Evolutionary conservation across 2,888 invertebrate genomes (phyloP).

Genomic region (Cerastis leucographa): DNA sequence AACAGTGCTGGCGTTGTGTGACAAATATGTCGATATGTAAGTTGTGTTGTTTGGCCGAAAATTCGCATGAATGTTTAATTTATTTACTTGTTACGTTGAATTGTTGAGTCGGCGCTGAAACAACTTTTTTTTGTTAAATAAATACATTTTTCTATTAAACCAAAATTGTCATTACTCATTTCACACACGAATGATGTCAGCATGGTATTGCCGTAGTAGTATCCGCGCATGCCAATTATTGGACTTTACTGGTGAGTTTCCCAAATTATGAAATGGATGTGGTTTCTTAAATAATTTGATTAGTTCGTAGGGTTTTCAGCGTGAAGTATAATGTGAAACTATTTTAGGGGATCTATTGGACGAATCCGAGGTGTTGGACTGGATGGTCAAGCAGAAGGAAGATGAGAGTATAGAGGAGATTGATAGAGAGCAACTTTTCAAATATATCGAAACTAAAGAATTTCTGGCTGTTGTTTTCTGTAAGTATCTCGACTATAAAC

Average conservation of each 20-base stretch:
- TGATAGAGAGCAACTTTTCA: slow-evolving; percentile 94
- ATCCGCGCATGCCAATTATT: slow-evolving; percentile 88
- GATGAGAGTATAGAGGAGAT: slow-evolving; percentile 98
- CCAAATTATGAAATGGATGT: slow-evolving; percentile 88
- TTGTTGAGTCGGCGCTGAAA: slow-evolving; percentile 88
- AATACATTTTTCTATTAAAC: slow-evolving; percentile 87
- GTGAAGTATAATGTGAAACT: slow-evolving; percentile 75
- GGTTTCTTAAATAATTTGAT: slow-evolving; percentile 82
- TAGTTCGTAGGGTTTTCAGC: slow-evolving; percentile 74
- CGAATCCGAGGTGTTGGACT: slow-evolving; percentile 95
- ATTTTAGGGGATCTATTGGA: slow-evolving; percentile 91
- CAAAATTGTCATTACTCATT: slow-evolving; percentile 84
- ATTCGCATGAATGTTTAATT: slow-evolving; percentile 88
- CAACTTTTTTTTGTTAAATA: slow-evolving; percentile 89
- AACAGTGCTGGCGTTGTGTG: slow-evolving; percentile 84
- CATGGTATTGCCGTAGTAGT: slow-evolving; percentile 88
- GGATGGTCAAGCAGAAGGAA: slow-evolving; percentile 97
- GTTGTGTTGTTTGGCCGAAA: slow-evolving; percentile 87
- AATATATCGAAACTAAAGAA: slow-evolving; percentile 97
- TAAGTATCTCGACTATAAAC: slow-evolving; percentile 90
- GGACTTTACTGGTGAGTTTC: slow-evolving; percentile 89
- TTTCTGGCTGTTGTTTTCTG: slow-evolving; percentile 98
- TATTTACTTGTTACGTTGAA: slow-evolving; percentile 87
- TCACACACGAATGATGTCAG: slow-evolving; percentile 89
- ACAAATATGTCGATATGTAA: slow-evolving; percentile 84